Base-by-base conservation (phyloP, 2,113 vertebrate genomes). In the Plotosus lineatus region DNA sequence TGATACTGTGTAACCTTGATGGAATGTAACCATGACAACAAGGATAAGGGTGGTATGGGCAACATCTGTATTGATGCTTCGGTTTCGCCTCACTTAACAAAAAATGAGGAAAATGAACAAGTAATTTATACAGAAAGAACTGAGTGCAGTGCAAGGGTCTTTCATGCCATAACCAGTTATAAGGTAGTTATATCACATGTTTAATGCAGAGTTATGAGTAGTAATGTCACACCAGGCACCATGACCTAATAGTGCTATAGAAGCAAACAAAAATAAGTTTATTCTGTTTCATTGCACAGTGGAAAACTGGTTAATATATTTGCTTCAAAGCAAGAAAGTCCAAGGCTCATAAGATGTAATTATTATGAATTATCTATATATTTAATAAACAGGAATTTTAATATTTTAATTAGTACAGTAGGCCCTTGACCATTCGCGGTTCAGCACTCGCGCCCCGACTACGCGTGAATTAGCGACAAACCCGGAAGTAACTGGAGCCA, bases 1-100 rank as follows among this genome's bases (percentile, higher is more conserved):
- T 73, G n/a, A n/a, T n/a, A n/a, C n/a, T n/a, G n/a, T n/a, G 69
- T 51, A 73, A 44, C 65, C 65, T 44, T 69, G 65, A 44, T 69
- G 65, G 23, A 69, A 50, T 73, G 46, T 51, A 73, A 36, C 69
- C 69, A 51, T 73, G 46, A 51, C 46, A 73, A 73, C 46, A 12
- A 33, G 26, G 50, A 50, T 48, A 71, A 31, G 15, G 28, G 8
- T 51, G 28, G n/a, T 28, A 33, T 12, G 51, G 8, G 46, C 69
- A 23, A 51, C 28, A 28, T 36, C 28, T 73, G 31, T 6, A 51
- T 50, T 11, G 17, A 6, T 73, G 28, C 28, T 51, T 51, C 33
- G 3, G 69, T 51, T 73, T 73, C 26, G 36, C 69, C 51, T 73
- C 69, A 73, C 46, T 73, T 33, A 73, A 23, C 28, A 33, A 12